Percentiles rank a stretch among this genome's conserved stretches.
These are phyloP conservation scores for Penelope pileata DNA, from an alignment of 2,113 vertebrate genomes.

Conservation along the genomic window DNA sequence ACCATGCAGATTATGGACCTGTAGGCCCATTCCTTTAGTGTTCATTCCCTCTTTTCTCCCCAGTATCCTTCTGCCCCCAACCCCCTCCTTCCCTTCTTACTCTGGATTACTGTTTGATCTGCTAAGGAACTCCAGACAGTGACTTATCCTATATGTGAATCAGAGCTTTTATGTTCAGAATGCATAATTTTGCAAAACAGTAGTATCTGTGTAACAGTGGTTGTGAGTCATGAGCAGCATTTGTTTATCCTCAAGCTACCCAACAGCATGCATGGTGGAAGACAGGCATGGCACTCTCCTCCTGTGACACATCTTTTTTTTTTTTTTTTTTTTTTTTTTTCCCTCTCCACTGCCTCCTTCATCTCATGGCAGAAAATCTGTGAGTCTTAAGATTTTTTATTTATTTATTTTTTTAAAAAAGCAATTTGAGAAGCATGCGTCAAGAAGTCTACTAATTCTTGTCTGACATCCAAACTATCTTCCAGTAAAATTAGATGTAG, in stretches of 20 bases:
- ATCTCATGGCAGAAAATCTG: neutral
- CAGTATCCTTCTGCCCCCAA: neutral
- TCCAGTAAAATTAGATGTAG: rapidly evolving
- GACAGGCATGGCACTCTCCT: neutral
- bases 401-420: too few species aligned
- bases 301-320: neutral
- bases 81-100: neutral
- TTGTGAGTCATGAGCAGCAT: neutral
- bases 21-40: neutral
- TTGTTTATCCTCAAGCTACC: neutral
- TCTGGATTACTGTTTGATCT: neutral
- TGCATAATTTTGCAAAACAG: neutral
- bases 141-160: rapidly evolving
- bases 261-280: neutral
- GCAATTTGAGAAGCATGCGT: neutral
- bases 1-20: neutral
- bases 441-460: neutral
- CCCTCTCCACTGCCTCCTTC: rapidly evolving
- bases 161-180: neutral
- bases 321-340: neutral
- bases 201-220: neutral
- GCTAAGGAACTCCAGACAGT: neutral
- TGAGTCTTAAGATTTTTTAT: neutral
- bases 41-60: neutral
- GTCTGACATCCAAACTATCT: rapidly evolving